Percentiles rank a stretch among this genome's conserved stretches.
These are phyloP conservation scores for Clamator glandarius DNA, from an alignment of 2,797 vertebrate species.

Conservation along the genomic window DNA sequence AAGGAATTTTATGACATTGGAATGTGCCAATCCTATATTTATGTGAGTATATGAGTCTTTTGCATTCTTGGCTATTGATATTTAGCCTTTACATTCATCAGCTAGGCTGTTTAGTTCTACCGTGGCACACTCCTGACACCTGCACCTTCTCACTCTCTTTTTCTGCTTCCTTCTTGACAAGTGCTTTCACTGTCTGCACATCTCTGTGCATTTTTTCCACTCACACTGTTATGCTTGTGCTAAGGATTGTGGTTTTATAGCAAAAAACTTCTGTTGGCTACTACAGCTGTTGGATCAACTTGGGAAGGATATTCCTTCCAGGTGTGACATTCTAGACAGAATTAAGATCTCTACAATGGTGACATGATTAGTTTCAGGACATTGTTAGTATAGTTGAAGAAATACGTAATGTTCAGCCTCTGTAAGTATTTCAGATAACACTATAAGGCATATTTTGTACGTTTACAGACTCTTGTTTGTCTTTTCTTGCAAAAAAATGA, in stretches of 20 bases:
- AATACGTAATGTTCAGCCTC: background rate
- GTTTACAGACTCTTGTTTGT: background rate
- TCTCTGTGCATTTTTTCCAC: background rate
- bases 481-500: fast-evolving
- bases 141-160: background rate
- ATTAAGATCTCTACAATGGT: background rate
- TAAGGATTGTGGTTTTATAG: background rate
- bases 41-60: background rate
- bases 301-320: background rate
- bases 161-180: background rate
- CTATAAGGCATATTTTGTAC: background rate
- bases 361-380: background rate
- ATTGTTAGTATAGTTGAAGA: background rate
- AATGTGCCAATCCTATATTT: background rate
- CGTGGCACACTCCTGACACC: background rate
- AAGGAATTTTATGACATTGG: background rate
- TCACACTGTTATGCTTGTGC: background rate
- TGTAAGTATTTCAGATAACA: background rate
- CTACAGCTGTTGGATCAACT: background rate
- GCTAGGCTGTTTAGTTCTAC: background rate
- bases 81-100: background rate
- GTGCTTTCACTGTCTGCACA: background rate
- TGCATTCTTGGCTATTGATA: background rate
- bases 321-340: background rate
- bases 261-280: background rate